Evolutionary conservation across 2,797 vertebrate species (phyloP).

Genomic region (Linurgus olivaceus): DNA sequence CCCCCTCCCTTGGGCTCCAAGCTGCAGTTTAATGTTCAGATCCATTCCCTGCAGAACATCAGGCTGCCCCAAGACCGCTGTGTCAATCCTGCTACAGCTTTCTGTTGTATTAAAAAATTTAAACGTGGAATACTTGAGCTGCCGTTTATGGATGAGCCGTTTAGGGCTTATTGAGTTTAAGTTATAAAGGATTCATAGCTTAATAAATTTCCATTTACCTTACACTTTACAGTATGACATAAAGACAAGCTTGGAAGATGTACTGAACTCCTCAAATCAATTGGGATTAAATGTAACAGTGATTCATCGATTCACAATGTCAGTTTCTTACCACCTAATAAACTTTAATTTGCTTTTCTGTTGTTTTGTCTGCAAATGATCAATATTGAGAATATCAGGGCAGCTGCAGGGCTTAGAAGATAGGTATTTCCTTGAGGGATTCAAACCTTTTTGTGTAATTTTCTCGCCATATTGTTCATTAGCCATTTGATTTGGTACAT

Average conservation of each 20-base stretch:
- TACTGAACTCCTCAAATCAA: constrained; percentile 34
- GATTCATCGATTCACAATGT: constrained; percentile 30
- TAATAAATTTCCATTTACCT: constrained; percentile 56
- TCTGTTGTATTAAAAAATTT: neutral
- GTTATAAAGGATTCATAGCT: constrained; percentile 55
- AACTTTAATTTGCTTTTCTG: constrained; percentile 49
- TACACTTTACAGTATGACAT: neutral
- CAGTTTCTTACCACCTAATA: constrained; percentile 9
- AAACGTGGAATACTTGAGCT: neutral
- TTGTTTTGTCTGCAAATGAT: constrained; percentile 43
- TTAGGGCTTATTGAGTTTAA: constrained; percentile 32
- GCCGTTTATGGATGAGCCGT: neutral
- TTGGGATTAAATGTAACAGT: constrained; percentile 25
- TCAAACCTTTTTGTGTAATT: neutral
- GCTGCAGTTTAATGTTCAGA: neutral
- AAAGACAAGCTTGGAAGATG: neutral
- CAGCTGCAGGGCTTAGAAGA: neutral
- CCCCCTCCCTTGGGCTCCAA: accelerated
- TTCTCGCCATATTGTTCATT: neutral
- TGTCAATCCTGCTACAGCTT: neutral
- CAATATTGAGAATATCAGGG: constrained; percentile 13
- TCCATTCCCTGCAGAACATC: neutral
- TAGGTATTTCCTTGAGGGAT: neutral
- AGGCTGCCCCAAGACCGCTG: accelerated
- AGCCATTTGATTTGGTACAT: neutral